Conservation (phyloP, 2,113 vertebrate genomes). For the Baryphthengus martii region DNA sequence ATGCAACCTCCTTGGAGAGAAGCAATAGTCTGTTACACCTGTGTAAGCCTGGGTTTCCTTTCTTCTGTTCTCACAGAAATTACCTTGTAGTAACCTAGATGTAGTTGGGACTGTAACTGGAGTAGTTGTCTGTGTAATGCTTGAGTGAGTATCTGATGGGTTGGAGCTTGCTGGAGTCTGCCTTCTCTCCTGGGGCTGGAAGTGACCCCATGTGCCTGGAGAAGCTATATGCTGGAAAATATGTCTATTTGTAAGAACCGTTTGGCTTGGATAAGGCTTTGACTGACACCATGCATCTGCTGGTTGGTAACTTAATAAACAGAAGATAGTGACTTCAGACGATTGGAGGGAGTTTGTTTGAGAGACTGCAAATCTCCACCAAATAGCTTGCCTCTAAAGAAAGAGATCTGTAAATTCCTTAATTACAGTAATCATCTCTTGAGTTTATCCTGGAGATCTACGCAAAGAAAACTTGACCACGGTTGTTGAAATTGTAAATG, state of each 20-base stretch:
- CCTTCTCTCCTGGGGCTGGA: not conserved
- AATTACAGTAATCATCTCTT: conserved; percentile 33
- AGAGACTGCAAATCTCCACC: not conserved
- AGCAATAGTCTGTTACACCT: not conserved
- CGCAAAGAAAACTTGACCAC: conserved; percentile 26
- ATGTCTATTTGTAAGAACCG: fast-evolving
- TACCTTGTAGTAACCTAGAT: not conserved
- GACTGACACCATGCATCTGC: not conserved
- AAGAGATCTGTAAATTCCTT: conserved; percentile 28
- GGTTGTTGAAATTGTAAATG: conserved; percentile 16
- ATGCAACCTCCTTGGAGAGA: not conserved
- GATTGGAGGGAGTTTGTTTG: not conserved
- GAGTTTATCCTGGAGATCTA: conserved; percentile 35
- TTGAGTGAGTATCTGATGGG: not conserved
- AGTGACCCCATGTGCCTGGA: not conserved
- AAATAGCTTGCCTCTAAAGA: not conserved
- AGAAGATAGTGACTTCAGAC: not conserved
- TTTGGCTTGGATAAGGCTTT: not conserved
- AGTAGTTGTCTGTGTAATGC: not conserved
- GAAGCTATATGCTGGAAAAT: not conserved
- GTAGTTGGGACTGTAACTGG: not conserved
- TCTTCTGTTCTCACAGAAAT: not conserved
- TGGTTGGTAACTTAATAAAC: not conserved
- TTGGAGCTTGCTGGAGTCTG: not conserved
- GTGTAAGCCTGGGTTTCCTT: not conserved